These are phyloP conservation scores for Poicephalus gulielmi DNA, from an alignment of 2,113 vertebrate genomes.

Conservation along the genomic window DNA sequence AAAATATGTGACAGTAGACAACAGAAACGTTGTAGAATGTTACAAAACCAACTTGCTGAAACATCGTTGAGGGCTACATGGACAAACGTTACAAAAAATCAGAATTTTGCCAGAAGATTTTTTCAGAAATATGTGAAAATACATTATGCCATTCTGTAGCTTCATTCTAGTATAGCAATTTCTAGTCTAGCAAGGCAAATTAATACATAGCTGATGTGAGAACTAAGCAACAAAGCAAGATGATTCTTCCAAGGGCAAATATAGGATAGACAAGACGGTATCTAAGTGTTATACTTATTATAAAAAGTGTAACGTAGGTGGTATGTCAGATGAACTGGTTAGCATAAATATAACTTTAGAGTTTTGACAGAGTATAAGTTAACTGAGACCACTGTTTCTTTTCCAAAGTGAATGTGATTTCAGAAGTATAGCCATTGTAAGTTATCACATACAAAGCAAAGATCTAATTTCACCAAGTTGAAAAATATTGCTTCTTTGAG, in stretches of 20 bases:
- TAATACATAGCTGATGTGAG: fast-evolving
- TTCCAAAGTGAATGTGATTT: not conserved
- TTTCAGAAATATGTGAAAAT: not conserved
- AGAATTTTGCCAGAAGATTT: not conserved
- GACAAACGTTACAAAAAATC: not conserved
- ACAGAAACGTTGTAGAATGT: not conserved
- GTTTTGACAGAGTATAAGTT: not conserved
- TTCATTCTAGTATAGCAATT: not conserved
- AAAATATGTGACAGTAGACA: not conserved
- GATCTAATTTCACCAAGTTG: not conserved
- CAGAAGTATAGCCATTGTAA: not conserved
- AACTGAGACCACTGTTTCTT: not conserved
- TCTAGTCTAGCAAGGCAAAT: not conserved
- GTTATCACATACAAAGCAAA: not conserved
- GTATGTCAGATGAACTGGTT: not conserved
- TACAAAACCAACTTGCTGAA: not conserved
- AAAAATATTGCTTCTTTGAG: not conserved
- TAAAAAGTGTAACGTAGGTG: not conserved
- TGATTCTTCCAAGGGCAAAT: not conserved
- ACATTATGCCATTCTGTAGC: not conserved
- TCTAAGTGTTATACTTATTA: not conserved
- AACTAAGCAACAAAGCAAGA: not conserved
- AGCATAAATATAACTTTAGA: not conserved
- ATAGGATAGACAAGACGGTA: not conserved
- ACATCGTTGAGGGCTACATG: not conserved